Conservation (phyloP, 2,113 vertebrate species). For the Grallaria varia region DNA sequence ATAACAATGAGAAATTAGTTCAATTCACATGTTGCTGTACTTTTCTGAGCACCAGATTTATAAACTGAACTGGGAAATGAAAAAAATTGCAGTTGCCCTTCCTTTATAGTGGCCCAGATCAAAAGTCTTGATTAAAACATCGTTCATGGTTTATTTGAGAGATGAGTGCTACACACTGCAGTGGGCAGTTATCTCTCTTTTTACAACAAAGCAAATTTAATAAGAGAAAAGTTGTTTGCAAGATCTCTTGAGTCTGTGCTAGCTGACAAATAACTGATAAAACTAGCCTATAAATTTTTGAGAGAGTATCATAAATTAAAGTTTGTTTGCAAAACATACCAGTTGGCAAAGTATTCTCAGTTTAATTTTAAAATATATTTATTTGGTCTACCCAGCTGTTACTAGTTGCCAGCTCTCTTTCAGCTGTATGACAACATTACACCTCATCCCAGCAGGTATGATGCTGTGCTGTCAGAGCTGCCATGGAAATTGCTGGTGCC, state of each 20-base stretch:
- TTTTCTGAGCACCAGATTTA: background rate
- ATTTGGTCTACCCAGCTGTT: background rate
- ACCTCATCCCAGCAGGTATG: conserved; percentile 48
- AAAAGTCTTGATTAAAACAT: background rate
- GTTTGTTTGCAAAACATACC: background rate
- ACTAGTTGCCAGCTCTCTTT: conserved; percentile 19
- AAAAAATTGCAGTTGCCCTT: background rate
- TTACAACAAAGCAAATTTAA: background rate
- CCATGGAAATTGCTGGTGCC: background rate
- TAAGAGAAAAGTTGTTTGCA: background rate
- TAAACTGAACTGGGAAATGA: background rate
- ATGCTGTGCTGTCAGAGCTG: conserved; percentile 23
- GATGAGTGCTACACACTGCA: background rate
- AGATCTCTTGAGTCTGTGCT: background rate
- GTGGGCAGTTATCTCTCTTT: background rate
- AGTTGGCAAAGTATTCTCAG: background rate
- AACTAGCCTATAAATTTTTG: background rate
- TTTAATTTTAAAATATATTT: background rate
- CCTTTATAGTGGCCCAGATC: background rate
- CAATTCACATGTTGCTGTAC: background rate
- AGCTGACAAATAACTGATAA: background rate
- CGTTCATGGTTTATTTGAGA: background rate
- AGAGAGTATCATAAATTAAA: background rate
- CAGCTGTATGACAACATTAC: conserved; percentile 29
- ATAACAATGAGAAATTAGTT: background rate